Evolutionary conservation across 1,140 invertebrate species (phyloP).

Genomic region (Eciton burchellii): DNA sequence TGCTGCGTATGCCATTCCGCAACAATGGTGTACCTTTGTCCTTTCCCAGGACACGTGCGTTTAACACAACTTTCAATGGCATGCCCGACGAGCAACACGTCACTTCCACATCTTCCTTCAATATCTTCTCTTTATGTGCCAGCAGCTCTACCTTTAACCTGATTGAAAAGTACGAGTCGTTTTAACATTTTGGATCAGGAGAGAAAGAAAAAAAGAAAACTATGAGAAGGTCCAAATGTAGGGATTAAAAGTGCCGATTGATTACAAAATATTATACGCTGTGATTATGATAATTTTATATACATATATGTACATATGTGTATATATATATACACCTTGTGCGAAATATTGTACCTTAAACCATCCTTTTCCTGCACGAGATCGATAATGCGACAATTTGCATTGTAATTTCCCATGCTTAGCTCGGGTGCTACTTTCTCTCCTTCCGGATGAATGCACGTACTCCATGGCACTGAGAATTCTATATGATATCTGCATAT

Average conservation of each 20-base stretch:
- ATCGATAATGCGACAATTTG: conserved; percentile 75
- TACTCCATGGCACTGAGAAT: conserved; percentile 79
- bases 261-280: too few species aligned
- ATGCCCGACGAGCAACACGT: conserved; percentile 76
- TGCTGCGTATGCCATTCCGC: conserved; percentile 85
- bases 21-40: conserved; percentile 86
- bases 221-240: too few species aligned
- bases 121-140: conserved; percentile 85
- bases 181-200: neutral
- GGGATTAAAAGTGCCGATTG: too few species aligned
- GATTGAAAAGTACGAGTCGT: conserved; percentile 16
- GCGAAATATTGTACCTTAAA: conserved; percentile 70
- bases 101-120: conserved; percentile 83
- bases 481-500: conserved; percentile 77
- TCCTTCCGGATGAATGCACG: conserved; percentile 70
- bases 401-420: conserved; percentile 65
- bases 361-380: conserved; percentile 76
- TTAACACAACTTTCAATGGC: conserved; percentile 82
- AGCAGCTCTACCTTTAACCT: conserved; percentile 85
- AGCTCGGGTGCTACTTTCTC: conserved; percentile 66
- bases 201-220: too few species aligned
- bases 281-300: conserved; percentile 7
- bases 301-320: too few species aligned
- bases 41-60: conserved; percentile 85
- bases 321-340: too few species aligned